Conservation (phyloP, 2,797 vertebrate genomes). For the Sphaeramia orbicularis region DNA sequence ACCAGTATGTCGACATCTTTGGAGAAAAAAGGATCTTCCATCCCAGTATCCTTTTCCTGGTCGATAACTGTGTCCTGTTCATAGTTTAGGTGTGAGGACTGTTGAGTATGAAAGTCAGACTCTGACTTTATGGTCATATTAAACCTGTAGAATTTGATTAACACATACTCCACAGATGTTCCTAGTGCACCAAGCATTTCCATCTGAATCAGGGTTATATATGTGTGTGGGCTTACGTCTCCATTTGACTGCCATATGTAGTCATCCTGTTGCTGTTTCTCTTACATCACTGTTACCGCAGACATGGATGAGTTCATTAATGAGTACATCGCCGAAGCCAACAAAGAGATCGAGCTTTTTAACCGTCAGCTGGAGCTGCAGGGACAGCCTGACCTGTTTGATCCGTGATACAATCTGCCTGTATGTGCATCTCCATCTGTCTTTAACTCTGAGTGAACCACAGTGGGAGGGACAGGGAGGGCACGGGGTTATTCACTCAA, state of each 20-base stretch:
- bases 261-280: constrained; percentile 53
- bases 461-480: constrained; percentile 41
- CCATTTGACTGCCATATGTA: neutral
- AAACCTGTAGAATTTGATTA: too few species aligned
- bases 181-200: too few species aligned
- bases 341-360: constrained; percentile 93
- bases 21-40: constrained; percentile 93
- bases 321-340: constrained; percentile 92
- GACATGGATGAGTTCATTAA: constrained; percentile 96
- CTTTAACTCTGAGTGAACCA: constrained; percentile 40
- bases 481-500: constrained; percentile 26
- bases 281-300: constrained; percentile 83
- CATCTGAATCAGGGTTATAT: neutral
- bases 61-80: neutral
- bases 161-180: too few species aligned
- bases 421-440: constrained; percentile 54
- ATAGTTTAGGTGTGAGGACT: neutral
- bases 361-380: constrained; percentile 93
- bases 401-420: constrained; percentile 72
- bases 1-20: constrained; percentile 94
- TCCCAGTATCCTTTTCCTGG: constrained; percentile 92
- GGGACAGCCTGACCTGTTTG: constrained; percentile 92
- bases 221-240: constrained; percentile 2
- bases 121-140: neutral
- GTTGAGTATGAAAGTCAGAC: neutral